Percentiles rank a stretch among this genome's conserved stretches.
Conservation (phyloP, 2,888 invertebrate genomes). For the Sericinus montela region DNA sequence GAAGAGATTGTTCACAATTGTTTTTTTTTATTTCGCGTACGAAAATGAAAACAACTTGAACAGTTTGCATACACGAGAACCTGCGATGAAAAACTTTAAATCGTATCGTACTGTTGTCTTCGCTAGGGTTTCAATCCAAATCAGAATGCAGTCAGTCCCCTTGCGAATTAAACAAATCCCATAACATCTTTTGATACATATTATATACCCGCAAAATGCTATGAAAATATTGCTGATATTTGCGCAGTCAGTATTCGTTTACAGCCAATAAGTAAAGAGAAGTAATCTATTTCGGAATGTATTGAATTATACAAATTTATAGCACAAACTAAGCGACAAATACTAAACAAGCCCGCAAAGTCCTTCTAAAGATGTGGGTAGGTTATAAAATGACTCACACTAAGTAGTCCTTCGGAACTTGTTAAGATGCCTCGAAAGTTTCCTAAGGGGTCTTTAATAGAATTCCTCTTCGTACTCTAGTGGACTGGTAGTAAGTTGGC, state of each 20-base stretch:
- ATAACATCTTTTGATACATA: constrained; percentile 1
- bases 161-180: neutral
- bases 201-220: neutral
- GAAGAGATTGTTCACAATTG: too few relatives aligned
- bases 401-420: constrained; percentile 51
- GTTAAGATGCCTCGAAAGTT: constrained; percentile 50
- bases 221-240: neutral
- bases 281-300: neutral
- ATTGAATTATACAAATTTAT: neutral
- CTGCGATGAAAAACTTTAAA: too few relatives aligned
- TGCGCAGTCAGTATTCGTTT: neutral
- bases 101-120: too few relatives aligned
- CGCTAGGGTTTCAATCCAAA: neutral
- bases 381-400: constrained; percentile 44
- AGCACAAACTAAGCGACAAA: neutral
- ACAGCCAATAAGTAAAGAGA: neutral
- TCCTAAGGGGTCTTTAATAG: constrained; percentile 48
- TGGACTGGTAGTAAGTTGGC: constrained; percentile 27
- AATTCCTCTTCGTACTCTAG: constrained; percentile 42
- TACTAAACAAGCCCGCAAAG: constrained; percentile 13
- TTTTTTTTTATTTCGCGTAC: too few relatives aligned
- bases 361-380: constrained; percentile 22
- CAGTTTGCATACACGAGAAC: too few relatives aligned
- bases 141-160: constrained; percentile 1
- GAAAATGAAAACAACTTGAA: too few relatives aligned